Percentiles rank a stretch among this genome's conserved stretches.
These are phyloP conservation scores for Onychomys leucogaster DNA, from an alignment of 2,797 vertebrate genomes.

Conservation along the genomic window DNA sequence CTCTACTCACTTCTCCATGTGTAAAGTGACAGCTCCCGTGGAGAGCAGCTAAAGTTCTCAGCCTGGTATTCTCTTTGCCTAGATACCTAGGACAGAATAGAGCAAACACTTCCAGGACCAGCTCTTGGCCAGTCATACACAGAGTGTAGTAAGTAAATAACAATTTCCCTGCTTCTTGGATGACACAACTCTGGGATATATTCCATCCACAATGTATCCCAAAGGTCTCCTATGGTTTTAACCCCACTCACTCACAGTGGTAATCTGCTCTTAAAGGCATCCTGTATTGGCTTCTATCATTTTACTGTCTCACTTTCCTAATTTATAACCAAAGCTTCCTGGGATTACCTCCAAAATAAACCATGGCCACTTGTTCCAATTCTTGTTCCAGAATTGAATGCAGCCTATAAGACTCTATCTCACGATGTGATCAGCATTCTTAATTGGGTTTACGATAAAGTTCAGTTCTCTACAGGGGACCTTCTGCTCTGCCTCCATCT, in stretches of 20 bases:
- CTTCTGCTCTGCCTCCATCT: not conserved
- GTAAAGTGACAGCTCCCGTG: not conserved
- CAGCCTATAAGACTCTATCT: not conserved
- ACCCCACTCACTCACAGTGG: not conserved
- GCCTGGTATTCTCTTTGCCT: not conserved
- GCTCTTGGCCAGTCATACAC: not conserved
- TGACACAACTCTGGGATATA: not conserved
- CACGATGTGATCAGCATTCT: not conserved
- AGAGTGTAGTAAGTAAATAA: not conserved
- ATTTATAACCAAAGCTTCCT: not conserved
- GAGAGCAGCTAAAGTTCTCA: not conserved
- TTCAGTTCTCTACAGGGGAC: not conserved
- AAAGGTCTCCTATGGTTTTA: not conserved
- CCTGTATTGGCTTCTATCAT: not conserved
- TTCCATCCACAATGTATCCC: not conserved
- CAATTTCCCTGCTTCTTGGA: not conserved
- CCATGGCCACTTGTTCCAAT: not conserved
- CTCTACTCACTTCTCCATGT: not conserved
- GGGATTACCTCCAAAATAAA: constrained; percentile 44
- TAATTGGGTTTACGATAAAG: not conserved
- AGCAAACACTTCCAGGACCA: not conserved
- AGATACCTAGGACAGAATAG: not conserved
- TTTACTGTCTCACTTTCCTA: not conserved
- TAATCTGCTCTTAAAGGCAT: not conserved
- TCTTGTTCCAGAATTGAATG: constrained; percentile 28